These are phyloP conservation scores for Rhodophaea formosa DNA, from an alignment of 2,888 invertebrate species.

Conservation along the genomic window DNA sequence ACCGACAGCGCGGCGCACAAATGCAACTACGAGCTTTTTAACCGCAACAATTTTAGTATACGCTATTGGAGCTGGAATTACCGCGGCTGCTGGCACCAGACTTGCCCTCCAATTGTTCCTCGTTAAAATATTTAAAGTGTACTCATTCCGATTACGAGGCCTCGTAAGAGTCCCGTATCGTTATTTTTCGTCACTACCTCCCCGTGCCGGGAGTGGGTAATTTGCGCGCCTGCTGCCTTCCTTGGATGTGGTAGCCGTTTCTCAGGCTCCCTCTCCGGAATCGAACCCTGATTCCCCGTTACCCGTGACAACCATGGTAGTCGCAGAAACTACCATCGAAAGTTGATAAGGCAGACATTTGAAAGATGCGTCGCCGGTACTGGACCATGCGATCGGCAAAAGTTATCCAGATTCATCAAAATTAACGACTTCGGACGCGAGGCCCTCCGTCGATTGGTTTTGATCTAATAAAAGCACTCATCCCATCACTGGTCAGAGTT, in stretches of 20 bases:
- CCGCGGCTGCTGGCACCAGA: constrained; percentile 86
- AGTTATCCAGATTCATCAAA: constrained; percentile 73
- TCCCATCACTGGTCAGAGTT: constrained; percentile 65
- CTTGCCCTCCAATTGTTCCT: constrained; percentile 84
- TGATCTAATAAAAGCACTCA: constrained; percentile 57
- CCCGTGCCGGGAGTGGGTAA: constrained; percentile 41
- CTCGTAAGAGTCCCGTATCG: constrained; percentile 81
- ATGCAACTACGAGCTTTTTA: constrained; percentile 83
- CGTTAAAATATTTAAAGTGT: constrained; percentile 81
- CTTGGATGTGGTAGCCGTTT: constrained; percentile 87
- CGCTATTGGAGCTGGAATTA: constrained; percentile 86
- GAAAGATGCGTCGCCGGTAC: constrained; percentile 75
- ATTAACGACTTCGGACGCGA: constrained; percentile 52
- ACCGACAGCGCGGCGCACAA: constrained; percentile 70
- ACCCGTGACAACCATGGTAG: constrained; percentile 85
- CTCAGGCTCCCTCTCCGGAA: constrained; percentile 62
- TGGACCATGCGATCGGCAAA: constrained; percentile 48
- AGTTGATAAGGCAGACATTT: constrained; percentile 86
- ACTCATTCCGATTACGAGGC: constrained; percentile 80
- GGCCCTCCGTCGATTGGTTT: constrained; percentile 69
- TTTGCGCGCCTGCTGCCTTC: constrained; percentile 87
- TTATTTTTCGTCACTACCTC: constrained; percentile 85
- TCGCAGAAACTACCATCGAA: constrained; percentile 84
- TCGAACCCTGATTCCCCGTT: no score
- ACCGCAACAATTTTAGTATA: constrained; percentile 87